Percentiles rank a stretch among this genome's conserved stretches.
Evolutionary conservation across 2,113 vertebrate genomes (phyloP).

Genomic region (Lampris megalopsis): DNA sequence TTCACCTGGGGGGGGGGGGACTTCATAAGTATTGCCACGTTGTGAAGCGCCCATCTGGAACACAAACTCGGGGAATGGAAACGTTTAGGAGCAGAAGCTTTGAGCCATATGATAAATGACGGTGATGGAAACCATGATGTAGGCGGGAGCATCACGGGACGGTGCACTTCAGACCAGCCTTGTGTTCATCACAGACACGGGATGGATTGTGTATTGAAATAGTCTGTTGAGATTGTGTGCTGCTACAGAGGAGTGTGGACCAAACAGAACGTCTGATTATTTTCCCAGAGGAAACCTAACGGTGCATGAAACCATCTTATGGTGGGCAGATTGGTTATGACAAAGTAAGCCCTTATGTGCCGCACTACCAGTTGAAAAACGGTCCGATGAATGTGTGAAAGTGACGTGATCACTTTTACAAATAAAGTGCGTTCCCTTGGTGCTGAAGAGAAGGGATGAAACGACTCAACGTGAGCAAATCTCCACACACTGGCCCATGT

Average conservation of each 20-base stretch:
- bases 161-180: not conserved
- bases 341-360: not conserved
- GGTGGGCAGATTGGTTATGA: not conserved
- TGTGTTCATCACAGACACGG: not conserved
- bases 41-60: not conserved
- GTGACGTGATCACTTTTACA: too few relatives aligned
- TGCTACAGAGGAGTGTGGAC: not conserved
- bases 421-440: too few relatives aligned
- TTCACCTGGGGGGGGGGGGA: too few relatives aligned
- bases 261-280: not conserved
- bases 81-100: not conserved
- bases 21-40: too few relatives aligned
- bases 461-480: not conserved
- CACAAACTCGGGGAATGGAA: not conserved
- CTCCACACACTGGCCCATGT: conserved; percentile 7
- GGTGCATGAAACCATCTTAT: not conserved
- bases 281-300: not conserved
- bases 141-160: not conserved
- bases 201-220: not conserved
- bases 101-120: not conserved
- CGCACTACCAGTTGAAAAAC: not conserved
- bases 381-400: too few relatives aligned
- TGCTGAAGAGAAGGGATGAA: not conserved
- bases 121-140: not conserved
- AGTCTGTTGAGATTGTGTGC: not conserved